These are phyloP conservation scores for Neosilurus hyrtlii DNA, from an alignment of 2,797 vertebrate genomes.

Conservation along the genomic window DNA sequence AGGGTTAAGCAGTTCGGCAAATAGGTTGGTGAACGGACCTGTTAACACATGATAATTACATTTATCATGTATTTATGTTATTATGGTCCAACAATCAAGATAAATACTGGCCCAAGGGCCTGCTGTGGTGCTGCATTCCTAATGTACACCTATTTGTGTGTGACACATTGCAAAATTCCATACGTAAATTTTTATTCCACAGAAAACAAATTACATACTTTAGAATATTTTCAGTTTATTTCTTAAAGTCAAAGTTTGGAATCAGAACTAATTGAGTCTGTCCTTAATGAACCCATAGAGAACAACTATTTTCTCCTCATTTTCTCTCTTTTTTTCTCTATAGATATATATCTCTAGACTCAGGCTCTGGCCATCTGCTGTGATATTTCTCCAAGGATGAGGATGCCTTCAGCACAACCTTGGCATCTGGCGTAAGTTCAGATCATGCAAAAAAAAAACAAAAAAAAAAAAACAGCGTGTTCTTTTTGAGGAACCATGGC, in stretches of 20 bases:
- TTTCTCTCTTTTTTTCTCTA: background rate
- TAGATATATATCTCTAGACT: slow-evolving; percentile 40
- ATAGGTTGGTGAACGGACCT: no score
- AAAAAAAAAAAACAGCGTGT: no score
- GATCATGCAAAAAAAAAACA: slow-evolving; percentile 51
- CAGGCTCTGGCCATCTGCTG: slow-evolving; percentile 51
- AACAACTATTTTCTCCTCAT: background rate
- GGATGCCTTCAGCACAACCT: slow-evolving; percentile 48
- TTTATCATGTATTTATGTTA: no score
- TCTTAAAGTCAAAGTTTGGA: background rate
- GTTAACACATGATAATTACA: no score
- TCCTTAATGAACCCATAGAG: background rate
- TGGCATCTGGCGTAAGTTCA: slow-evolving; percentile 54
- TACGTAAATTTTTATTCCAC: background rate
- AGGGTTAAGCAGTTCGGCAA: no score
- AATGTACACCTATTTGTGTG: background rate
- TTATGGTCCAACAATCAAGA: no score
- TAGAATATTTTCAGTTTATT: background rate
- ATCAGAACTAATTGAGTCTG: background rate
- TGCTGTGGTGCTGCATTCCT: no score
- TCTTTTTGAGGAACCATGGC: slow-evolving; percentile 44
- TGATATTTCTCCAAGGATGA: slow-evolving; percentile 48
- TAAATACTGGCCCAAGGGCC: no score
- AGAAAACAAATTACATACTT: background rate
- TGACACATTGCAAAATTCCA: background rate